Percentiles rank a stretch among this genome's conserved stretches.
phyloP scores from a whole-genome alignment of 37 sponge, comb jelly and placozoan species.

The Axinella damicornis region DNA sequence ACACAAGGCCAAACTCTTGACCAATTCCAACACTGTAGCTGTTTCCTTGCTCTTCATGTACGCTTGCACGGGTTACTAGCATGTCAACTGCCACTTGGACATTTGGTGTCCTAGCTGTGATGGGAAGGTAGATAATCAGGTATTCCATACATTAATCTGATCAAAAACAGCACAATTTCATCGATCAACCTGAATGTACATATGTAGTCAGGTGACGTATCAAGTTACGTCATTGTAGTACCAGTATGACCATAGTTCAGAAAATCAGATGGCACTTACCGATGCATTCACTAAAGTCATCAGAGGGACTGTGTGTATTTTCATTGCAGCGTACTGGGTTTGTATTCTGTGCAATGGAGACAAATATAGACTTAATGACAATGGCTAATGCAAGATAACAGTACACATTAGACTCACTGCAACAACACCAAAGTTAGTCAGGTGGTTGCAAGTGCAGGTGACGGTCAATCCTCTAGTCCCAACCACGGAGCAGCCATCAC shows the following conservation, averaged over 20 bases:
- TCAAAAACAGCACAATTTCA: no score
- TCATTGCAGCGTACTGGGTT: background rate
- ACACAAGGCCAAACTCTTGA: no score
- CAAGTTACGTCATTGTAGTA: no score
- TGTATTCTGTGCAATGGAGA: background rate
- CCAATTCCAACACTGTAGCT: no score
- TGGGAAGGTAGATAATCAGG: background rate
- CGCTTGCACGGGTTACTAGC: no score
- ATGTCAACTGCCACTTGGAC: background rate
- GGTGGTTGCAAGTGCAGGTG: conserved; percentile 8
- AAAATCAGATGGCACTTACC: background rate
- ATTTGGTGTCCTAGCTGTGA: background rate
- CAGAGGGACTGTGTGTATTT: background rate
- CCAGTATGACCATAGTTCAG: no score
- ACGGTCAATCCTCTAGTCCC: background rate
- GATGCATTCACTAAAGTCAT: background rate
- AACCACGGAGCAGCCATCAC: background rate
- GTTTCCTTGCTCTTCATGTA: no score
- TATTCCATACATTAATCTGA: no score
- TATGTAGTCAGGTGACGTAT: no score
- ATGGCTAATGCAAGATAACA: background rate
- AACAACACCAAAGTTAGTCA: background rate
- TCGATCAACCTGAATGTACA: no score
- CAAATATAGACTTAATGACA: no score
- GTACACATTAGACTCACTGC: background rate